A percentile compares a stretch with the other conserved stretches of the same genome.
Conservation (phyloP, 1,140 invertebrate genomes). For the Drosophila sp. region DNA sequence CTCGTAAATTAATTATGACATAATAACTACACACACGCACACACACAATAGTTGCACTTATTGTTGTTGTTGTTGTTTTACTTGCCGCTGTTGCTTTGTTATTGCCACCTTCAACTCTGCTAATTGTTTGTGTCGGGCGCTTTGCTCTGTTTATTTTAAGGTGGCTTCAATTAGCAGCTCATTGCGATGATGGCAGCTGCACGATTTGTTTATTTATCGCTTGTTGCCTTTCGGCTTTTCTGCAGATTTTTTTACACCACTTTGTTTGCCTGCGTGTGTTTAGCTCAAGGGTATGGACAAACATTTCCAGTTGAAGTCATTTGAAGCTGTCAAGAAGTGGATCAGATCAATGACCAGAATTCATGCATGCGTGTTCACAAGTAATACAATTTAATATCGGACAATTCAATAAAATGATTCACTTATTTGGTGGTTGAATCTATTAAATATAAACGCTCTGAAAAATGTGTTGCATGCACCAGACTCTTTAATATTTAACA, state of each 20-base stretch:
- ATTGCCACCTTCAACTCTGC: conserved; percentile 67
- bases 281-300: conserved; percentile 28
- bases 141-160: conserved; percentile 78
- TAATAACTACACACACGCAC: conserved; percentile 57
- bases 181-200: conserved; percentile 45
- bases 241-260: conserved; percentile 55
- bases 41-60: conserved; percentile 42
- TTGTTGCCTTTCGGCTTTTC: conserved; percentile 32
- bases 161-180: conserved; percentile 78
- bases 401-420: not conserved
- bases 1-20: conserved; percentile 82
- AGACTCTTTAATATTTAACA: too few relatives aligned
- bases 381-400: not conserved
- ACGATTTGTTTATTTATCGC: conserved; percentile 59
- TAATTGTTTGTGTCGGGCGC: conserved; percentile 75
- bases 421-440: not conserved
- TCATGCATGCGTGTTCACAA: not conserved
- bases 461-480: not conserved
- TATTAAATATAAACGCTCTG: not conserved
- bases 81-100: too few relatives aligned
- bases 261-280: conserved; percentile 20
- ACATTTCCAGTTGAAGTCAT: conserved; percentile 18
- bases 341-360: conserved; percentile 27
- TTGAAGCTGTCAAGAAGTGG: conserved; percentile 53
- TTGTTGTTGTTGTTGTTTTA: conserved; percentile 28